Base-by-base conservation (phyloP, 2,113 vertebrate species). In the Corythornis madagascariensis region DNA sequence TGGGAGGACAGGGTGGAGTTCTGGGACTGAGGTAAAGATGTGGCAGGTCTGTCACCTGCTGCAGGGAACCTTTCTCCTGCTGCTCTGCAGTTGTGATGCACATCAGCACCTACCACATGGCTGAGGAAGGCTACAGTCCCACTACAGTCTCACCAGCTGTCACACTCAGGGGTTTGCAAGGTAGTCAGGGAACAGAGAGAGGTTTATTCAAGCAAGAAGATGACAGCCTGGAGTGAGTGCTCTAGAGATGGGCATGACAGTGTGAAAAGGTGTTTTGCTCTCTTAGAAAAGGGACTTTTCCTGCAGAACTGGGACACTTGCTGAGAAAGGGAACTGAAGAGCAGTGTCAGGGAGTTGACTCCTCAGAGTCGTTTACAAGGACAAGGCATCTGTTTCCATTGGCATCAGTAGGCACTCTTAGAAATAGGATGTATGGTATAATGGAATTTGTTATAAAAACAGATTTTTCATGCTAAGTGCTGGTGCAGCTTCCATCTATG, bases 21-120 rank as follows among this genome's bases (percentile, higher is more conserved):
- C 56, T 87, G 28, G 83, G 60, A n/a, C 16, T 65, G 47, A 57
- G 21, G 6, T 70, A 22, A 83, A 56, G 6, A 3, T 10, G 25
- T 11, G 16, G 11, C 19, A 45, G 3, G 18, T 72, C 47, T 60
- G 1, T 45, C 13, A 64, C 52, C 71, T 57, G 53, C 70, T 63
- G 5, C 6, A 28, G 57, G 72, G 67, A 38, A 66, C 17, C 64
- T 13, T 82, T 65, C 21, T 26, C 57, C 45, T 11, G 42, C 77
- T 70, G 10, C 24, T 55, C 22, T 7, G 59, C 7, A 3, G 20
- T 26, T 47, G 1, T 0, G 10, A 19, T 10, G 52, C 26, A 3
- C 2, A 1, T 29, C 56, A 50, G 42, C 61, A 16, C 24, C 40
- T 13, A 29, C 60, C 55, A 53, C 38, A 13, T 17, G 16, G 38